A percentile compares a stretch with the other conserved stretches of the same genome.
Conservation (phyloP, 2,797 vertebrate species). For the Esox lucius region DNA sequence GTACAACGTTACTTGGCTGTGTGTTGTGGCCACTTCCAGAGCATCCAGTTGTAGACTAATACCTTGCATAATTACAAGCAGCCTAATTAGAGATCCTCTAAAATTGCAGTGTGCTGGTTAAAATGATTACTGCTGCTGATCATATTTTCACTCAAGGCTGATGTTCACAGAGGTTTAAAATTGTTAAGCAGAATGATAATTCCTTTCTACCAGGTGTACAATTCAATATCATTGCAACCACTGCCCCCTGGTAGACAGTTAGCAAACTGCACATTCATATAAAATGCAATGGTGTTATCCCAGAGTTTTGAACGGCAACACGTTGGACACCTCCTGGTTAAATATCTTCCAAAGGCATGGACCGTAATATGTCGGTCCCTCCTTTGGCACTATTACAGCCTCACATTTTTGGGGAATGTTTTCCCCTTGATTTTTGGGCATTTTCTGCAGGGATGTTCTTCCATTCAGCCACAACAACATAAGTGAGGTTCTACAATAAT, state of each 20-base stretch:
- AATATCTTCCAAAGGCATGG: too few relatives aligned
- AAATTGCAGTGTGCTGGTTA: background rate
- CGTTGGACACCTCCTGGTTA: too few relatives aligned
- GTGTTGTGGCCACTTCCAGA: background rate
- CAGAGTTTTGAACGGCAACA: too few relatives aligned
- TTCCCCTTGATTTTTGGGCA: too few relatives aligned
- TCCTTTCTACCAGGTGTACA: background rate
- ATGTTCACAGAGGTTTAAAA: background rate
- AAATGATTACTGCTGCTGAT: background rate
- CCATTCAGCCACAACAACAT: too few relatives aligned
- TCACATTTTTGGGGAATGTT: too few relatives aligned
- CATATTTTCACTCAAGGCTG: conserved; percentile 9
- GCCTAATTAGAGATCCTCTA: background rate
- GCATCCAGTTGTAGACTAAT: background rate
- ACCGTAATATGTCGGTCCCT: too few relatives aligned
- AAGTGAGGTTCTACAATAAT: too few relatives aligned
- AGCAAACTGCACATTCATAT: conserved; percentile 8
- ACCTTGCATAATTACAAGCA: too few relatives aligned
- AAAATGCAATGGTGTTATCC: background rate
- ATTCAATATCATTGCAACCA: background rate
- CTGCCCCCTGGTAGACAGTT: conserved; percentile 61
- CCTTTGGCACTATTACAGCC: too few relatives aligned
- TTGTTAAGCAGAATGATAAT: too few relatives aligned
- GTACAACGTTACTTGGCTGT: background rate
- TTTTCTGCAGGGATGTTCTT: too few relatives aligned